These are phyloP conservation scores for Drosophila gaucha DNA, from an alignment of 2,888 invertebrate species.

Conservation along the genomic window DNA sequence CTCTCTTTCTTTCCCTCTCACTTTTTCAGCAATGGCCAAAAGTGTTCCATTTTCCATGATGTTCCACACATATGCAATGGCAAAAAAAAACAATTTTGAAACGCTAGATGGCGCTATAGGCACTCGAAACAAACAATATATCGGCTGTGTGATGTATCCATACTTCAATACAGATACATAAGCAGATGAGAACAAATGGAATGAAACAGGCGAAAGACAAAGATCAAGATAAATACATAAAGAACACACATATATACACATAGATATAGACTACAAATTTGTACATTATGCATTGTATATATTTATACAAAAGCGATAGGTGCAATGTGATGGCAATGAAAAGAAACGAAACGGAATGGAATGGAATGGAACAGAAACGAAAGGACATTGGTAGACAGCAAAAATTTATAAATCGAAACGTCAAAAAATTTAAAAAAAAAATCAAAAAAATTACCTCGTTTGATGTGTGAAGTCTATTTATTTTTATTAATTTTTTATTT, in stretches of 20 bases:
- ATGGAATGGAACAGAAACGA: slow-evolving; percentile 8
- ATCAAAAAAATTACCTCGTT: slow-evolving; percentile 41
- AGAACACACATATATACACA: background rate
- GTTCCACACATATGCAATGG: background rate
- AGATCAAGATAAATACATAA: background rate
- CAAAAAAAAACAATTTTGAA: slow-evolving; percentile 5
- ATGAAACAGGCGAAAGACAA: slow-evolving; percentile 14
- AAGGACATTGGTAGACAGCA: slow-evolving; percentile 12
- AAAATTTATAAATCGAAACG: slow-evolving; percentile 1
- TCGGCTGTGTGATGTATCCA: no score
- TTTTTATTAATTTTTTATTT: background rate
- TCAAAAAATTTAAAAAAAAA: background rate
- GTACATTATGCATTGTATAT: slow-evolving; percentile 9
- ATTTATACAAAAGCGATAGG: slow-evolving; percentile 19
- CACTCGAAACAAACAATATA: background rate
- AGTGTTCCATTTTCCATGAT: background rate
- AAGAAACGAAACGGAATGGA: slow-evolving; percentile 30
- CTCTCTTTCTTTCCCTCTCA: background rate
- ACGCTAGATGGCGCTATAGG: slow-evolving; percentile 10
- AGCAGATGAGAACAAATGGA: slow-evolving; percentile 13
- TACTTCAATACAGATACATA: slow-evolving; percentile 1
- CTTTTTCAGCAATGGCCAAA: background rate
- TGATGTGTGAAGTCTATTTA: slow-evolving; percentile 32
- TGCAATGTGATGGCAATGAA: slow-evolving; percentile 13
- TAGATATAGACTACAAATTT: slow-evolving; percentile 4